phyloP scores from a whole-genome alignment of 2,888 invertebrate species.

The Apamea sordens region DNA sequence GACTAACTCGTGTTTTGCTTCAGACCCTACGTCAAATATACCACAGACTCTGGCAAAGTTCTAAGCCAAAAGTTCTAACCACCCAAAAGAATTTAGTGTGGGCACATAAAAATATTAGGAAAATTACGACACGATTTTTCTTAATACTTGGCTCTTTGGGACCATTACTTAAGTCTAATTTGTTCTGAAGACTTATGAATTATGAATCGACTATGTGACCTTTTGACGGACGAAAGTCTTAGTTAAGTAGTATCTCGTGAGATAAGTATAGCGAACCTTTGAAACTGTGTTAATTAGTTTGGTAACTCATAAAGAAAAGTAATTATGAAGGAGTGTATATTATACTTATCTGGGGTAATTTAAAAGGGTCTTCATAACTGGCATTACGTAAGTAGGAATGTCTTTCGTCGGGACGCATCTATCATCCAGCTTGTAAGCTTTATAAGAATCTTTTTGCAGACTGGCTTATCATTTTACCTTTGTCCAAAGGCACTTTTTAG shows the following conservation, averaged over 20 bases:
- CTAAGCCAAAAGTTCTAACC: background rate
- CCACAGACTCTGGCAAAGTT: background rate
- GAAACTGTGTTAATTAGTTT: slow-evolving; percentile 38
- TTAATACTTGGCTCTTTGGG: slow-evolving; percentile 37
- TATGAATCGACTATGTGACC: slow-evolving; percentile 49
- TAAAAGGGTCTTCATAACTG: background rate
- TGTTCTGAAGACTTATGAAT: slow-evolving; percentile 57
- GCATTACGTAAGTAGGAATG: background rate
- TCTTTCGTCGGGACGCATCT: too few relatives aligned
- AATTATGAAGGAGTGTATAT: background rate
- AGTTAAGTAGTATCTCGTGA: slow-evolving; percentile 45
- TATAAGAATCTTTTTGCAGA: background rate
- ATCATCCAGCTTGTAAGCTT: too few relatives aligned
- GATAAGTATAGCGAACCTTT: slow-evolving; percentile 26
- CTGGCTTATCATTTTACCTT: too few relatives aligned
- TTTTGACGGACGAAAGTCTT: slow-evolving; percentile 41
- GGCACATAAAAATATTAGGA: slow-evolving; percentile 23
- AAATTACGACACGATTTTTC: slow-evolving; percentile 40
- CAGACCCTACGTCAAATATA: background rate
- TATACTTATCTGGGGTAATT: background rate
- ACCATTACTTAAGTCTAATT: slow-evolving; percentile 54
- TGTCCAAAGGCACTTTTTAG: background rate
- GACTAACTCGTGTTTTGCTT: background rate
- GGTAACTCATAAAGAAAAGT: slow-evolving; percentile 28
- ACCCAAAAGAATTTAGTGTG: slow-evolving; percentile 1